A percentile compares a stretch with the other conserved stretches of the same genome.
These are phyloP conservation scores for Pionites leucogaster DNA, from an alignment of 2,113 vertebrate genomes.

Conservation along the genomic window DNA sequence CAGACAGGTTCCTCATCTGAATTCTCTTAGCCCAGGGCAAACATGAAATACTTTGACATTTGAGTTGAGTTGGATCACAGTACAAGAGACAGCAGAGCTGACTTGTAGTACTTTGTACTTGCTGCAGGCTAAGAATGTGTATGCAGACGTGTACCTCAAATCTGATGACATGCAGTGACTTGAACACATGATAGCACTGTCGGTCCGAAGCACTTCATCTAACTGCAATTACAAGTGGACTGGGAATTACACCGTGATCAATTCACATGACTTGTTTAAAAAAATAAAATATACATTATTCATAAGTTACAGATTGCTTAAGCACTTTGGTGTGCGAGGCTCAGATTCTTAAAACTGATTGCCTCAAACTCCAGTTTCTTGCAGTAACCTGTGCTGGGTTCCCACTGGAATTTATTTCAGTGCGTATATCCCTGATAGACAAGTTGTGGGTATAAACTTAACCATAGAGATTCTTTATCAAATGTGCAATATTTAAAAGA, in stretches of 20 bases:
- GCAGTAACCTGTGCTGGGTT: not conserved
- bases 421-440: not conserved
- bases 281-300: not conserved
- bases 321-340: no score
- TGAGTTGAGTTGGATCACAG: not conserved
- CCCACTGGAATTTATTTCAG: not conserved
- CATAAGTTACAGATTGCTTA: not conserved
- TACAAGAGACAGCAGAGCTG: not conserved
- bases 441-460: not conserved
- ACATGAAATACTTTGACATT: not conserved
- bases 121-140: not conserved
- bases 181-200: fast-evolving
- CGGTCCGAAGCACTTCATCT: not conserved
- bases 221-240: not conserved
- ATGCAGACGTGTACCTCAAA: not conserved
- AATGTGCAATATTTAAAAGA: fast-evolving
- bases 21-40: not conserved
- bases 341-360: not conserved
- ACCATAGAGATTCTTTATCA: no score
- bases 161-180: fast-evolving
- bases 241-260: not conserved
- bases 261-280: not conserved
- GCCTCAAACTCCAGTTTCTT: not conserved
- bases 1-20: not conserved
- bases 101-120: not conserved